phyloP scores from a whole-genome alignment of 1,140 invertebrate species.

The Carcinoscorpius rotundicauda region DNA sequence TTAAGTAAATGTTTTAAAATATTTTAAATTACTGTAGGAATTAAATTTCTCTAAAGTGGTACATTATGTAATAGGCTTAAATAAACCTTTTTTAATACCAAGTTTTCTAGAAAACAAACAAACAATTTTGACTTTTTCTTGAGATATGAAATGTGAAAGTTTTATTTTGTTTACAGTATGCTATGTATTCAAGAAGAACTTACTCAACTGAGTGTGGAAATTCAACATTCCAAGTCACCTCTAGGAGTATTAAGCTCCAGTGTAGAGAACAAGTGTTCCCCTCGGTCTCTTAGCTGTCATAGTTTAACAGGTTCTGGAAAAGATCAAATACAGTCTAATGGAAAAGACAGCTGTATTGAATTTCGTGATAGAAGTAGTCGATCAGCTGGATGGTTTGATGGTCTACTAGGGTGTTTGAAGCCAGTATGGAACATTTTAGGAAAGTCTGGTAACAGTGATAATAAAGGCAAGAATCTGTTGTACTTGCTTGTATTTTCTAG shows the following conservation, averaged over 20 bases:
- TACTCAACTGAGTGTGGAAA: conserved; percentile 38
- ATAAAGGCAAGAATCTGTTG: background rate
- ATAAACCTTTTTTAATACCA: too few species aligned
- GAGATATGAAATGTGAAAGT: too few species aligned
- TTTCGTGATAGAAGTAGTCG: background rate
- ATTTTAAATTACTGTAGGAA: too few species aligned
- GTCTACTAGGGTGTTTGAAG: conserved; percentile 68
- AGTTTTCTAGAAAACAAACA: too few species aligned
- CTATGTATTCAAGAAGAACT: conserved; percentile 52
- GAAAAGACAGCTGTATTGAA: background rate
- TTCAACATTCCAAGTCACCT: background rate
- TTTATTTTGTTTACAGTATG: conserved; percentile 36
- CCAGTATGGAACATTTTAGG: conserved; percentile 74
- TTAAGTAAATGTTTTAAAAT: too few species aligned
- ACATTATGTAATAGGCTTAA: too few species aligned
- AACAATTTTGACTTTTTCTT: too few species aligned
- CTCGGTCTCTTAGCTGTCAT: background rate
- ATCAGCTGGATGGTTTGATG: conserved; percentile 54
- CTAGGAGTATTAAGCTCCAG: too few species aligned
- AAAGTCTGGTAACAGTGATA: conserved; percentile 42
- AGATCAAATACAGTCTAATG: background rate
- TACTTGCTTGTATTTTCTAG: too few species aligned
- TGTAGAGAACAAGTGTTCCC: background rate
- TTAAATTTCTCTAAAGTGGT: too few species aligned
- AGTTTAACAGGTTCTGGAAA: background rate